Percentiles rank a stretch among this genome's conserved stretches.
Evolutionary conservation across 2,797 vertebrate species (phyloP).

Genomic region (Valencia hispanica): DNA sequence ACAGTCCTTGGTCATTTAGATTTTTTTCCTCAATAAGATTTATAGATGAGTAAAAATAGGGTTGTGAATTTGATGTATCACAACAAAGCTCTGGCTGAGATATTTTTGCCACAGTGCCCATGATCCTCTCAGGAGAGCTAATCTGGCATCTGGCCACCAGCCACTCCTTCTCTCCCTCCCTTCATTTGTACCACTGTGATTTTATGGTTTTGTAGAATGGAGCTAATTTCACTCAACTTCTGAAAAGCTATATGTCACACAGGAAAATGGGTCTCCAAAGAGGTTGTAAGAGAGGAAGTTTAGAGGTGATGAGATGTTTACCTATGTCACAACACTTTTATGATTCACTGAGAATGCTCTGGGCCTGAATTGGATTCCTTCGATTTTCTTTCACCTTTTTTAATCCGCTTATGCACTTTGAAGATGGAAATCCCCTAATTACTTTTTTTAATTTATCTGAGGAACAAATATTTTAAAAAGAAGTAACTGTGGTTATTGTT

Average conservation of each 20-base stretch:
- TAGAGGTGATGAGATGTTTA: conserved; percentile 58
- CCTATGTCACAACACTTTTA: conserved; percentile 43
- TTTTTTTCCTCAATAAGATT: conserved; percentile 63
- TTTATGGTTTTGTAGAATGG: conserved; percentile 63
- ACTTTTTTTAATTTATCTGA: not conserved
- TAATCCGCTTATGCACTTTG: not conserved
- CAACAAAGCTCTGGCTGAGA: conserved; percentile 69
- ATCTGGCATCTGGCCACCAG: conserved; percentile 65
- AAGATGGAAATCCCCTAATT: not conserved
- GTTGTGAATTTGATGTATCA: conserved; percentile 76
- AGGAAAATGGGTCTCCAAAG: conserved; percentile 63
- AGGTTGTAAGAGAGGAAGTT: conserved; percentile 48
- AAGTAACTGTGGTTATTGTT: not conserved
- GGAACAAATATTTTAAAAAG: not conserved
- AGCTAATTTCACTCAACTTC: conserved; percentile 71
- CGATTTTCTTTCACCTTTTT: not conserved
- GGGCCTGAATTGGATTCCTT: not conserved
- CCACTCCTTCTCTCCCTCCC: conserved; percentile 37
- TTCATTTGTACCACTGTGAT: conserved; percentile 28
- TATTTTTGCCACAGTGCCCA: conserved; percentile 55
- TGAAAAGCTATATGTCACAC: conserved; percentile 64
- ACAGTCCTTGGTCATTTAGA: conserved; percentile 19
- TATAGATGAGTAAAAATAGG: conserved; percentile 77
- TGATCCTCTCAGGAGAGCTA: conserved; percentile 60
- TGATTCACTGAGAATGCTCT: conserved; percentile 21